Base-by-base conservation (phyloP, 2,888 invertebrate species). In the Agriopis aurantiaria region DNA sequence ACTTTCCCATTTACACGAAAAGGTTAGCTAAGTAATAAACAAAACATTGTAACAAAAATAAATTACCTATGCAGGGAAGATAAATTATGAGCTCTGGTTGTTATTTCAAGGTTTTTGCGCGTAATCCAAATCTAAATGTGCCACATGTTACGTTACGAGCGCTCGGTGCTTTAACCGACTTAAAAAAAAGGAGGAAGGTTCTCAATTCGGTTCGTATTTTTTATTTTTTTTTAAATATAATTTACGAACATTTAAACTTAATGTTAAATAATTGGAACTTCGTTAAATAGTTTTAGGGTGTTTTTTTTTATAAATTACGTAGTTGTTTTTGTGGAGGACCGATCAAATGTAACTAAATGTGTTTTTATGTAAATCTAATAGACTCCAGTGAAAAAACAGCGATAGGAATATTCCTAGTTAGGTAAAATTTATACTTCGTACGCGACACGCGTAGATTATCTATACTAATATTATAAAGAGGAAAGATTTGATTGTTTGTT, bases 31-130 rank as follows among this genome's bases (percentile, higher is more conserved):
- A 75, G 68, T 65, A 72, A 61, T 66, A 75, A 77, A 75, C 72
- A 69, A 76, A 77, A 77, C 76, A 75, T 70, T 72, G 66, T 52
- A 72, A 74, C 59, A 52, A 56, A 73, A 70, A 71, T 77, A 71
- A 76, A 78, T 77, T 77, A 33, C 33, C 33, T 33, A 79, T 79
- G 76, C 75, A 79, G 75, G 74, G 75, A 75, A 77, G 68, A 77
- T 73, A 77, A 78, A 80, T 77, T 76, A 72, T 73, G 61, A 71
- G 63, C 63, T 71, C 63, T 61, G 33, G 61, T 67, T 68, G 73
- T 73, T 53, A 62, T 62, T 62, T 62, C 53, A 62, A 62, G 62
- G 62, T 72, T 75, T 79, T 74, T 69, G 43, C 55, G 63, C 62
- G 57, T 66, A 76, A 71, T 75, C 67, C 63, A 74, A 75, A 72